Percentiles rank a stretch among this genome's conserved stretches.
phyloP scores from a whole-genome alignment of 2,797 vertebrate genomes.

The Phaenicophaeus curvirostris region DNA sequence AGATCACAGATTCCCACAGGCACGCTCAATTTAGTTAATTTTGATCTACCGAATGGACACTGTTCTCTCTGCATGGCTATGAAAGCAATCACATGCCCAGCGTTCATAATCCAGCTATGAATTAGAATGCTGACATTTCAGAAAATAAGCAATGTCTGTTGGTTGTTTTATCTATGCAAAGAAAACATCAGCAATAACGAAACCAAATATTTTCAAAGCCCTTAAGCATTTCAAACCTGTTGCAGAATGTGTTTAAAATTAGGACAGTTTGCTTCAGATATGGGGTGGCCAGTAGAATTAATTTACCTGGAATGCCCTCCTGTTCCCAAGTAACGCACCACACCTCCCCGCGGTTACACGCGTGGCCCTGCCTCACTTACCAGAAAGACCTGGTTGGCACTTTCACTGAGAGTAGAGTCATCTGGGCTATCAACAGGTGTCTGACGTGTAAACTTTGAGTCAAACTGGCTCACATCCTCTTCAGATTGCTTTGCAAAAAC shows the following conservation, averaged over 20 bases:
- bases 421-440: constrained; percentile 99
- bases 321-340: not conserved
- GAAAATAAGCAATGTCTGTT: not conserved
- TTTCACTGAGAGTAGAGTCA: constrained; percentile 98
- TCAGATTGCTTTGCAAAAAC: constrained; percentile 93
- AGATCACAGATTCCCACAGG: not conserved
- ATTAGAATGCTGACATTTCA: constrained; percentile 10
- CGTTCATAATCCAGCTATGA: not conserved
- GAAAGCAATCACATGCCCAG: not conserved
- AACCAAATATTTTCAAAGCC: not conserved
- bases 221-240: not conserved
- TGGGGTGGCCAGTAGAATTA: not conserved
- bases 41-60: not conserved
- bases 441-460: constrained; percentile 99
- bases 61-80: not conserved
- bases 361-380: constrained; percentile 76
- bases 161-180: not conserved
- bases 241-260: not conserved
- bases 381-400: constrained; percentile 99
- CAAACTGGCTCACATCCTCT: constrained; percentile 99
- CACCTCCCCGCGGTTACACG: not conserved
- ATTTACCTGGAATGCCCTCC: not conserved
- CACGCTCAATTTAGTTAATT: not conserved
- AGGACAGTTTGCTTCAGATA: not conserved
- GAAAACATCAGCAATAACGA: not conserved